These are phyloP conservation scores for Ammodytes marinus DNA, from an alignment of 2,113 vertebrate species.

Conservation along the genomic window DNA sequence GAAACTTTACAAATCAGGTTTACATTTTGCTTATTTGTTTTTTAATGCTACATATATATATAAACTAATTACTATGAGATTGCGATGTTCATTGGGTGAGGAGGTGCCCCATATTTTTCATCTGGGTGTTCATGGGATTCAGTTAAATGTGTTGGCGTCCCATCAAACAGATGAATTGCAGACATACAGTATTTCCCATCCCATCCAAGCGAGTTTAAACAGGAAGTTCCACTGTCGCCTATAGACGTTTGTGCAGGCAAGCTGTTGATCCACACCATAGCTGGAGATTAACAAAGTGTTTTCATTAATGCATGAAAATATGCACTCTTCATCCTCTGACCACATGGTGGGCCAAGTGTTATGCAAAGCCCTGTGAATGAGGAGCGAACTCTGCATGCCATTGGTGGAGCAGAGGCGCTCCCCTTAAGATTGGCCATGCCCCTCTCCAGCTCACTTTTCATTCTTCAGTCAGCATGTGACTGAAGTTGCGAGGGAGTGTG, in stretches of 20 bases:
- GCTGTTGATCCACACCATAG: slow-evolving; percentile 9
- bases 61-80: no score
- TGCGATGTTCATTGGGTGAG: no score
- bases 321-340: slow-evolving; percentile 48
- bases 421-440: slow-evolving; percentile 27
- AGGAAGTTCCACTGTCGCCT: not conserved
- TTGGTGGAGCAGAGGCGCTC: slow-evolving; percentile 64
- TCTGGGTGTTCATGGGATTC: not conserved
- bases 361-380: slow-evolving; percentile 52
- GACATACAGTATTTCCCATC: not conserved
- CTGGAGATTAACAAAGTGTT: slow-evolving; percentile 55
- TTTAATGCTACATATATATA: no score
- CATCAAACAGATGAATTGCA: not conserved
- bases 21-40: not conserved
- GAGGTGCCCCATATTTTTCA: not conserved
- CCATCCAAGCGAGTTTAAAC: not conserved
- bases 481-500: slow-evolving; percentile 11
- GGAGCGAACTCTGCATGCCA: slow-evolving; percentile 32
- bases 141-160: not conserved
- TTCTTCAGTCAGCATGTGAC: slow-evolving; percentile 61
- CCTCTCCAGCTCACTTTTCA: slow-evolving; percentile 27
- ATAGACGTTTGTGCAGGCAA: slow-evolving; percentile 13
- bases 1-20: not conserved
- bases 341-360: slow-evolving; percentile 55
- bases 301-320: slow-evolving; percentile 56